Evolutionary conservation across 1,140 invertebrate genomes (phyloP).

Genomic region (Elymnias hypermnestra): DNA sequence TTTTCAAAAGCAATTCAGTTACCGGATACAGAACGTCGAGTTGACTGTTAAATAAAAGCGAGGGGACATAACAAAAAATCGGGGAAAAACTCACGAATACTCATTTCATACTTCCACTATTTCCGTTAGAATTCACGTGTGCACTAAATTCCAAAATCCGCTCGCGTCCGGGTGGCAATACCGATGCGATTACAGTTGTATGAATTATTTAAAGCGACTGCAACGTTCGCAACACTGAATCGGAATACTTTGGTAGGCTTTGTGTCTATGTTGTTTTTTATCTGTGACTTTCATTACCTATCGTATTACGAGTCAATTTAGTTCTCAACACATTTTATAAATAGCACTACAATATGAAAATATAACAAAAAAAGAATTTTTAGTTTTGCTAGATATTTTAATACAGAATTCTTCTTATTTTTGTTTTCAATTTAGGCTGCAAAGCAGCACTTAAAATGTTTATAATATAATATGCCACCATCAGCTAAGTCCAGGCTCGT

Average conservation of each 20-base stretch:
- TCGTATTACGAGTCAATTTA: too few species aligned
- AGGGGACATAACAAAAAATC: not conserved
- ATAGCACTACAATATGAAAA: too few species aligned
- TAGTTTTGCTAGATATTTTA: too few species aligned
- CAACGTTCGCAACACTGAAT: not conserved
- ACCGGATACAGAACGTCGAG: not conserved
- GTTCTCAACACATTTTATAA: too few species aligned
- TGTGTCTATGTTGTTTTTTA: too few species aligned
- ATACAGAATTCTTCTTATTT: too few species aligned
- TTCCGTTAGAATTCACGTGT: constrained; percentile 1
- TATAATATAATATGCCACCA: too few species aligned
- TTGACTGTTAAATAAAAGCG: not conserved
- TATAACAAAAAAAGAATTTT: too few species aligned
- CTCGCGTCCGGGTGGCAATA: not conserved
- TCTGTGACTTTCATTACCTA: too few species aligned
- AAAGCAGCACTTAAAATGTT: too few species aligned
- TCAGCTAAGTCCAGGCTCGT: too few species aligned
- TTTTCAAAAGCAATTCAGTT: constrained; percentile 1
- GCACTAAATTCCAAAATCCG: not conserved
- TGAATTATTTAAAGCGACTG: constrained; percentile 5
- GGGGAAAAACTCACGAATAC: not conserved
- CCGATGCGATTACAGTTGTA: not conserved
- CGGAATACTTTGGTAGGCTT: not conserved
- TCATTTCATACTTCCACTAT: not conserved
- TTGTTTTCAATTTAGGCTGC: too few species aligned